These are phyloP conservation scores for Chloroceryle inda DNA, from an alignment of 2,797 vertebrate species.

Conservation along the genomic window DNA sequence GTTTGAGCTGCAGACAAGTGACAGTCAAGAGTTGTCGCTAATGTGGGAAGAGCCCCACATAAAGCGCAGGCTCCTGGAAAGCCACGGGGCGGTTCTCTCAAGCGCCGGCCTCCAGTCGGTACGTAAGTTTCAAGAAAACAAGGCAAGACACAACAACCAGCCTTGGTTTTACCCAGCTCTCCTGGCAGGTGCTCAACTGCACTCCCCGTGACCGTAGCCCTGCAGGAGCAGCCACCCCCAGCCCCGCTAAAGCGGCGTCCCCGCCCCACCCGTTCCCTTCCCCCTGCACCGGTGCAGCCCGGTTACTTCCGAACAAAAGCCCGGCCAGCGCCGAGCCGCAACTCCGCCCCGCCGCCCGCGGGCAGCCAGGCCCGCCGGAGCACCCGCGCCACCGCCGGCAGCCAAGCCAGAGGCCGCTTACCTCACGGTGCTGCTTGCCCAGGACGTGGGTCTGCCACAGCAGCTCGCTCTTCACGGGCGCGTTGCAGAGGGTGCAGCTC, in stretches of 20 bases:
- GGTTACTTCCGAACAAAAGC: not conserved
- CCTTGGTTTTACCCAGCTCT: fast-evolving
- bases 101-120: fast-evolving
- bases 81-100: fast-evolving
- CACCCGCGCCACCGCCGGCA: no score
- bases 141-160: fast-evolving
- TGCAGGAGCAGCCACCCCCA: no score
- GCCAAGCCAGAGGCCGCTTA: not conserved
- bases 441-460: conserved; percentile 94
- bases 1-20: not conserved
- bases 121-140: fast-evolving
- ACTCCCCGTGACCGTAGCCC: not conserved
- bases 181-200: fast-evolving
- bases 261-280: no score
- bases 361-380: not conserved
- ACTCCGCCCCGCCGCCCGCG: not conserved
- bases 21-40: not conserved
- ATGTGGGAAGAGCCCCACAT: not conserved
- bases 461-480: conserved; percentile 89
- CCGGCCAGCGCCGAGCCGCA: no score
- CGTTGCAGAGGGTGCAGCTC: conserved; percentile 88
- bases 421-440: conserved; percentile 92
- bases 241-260: no score
- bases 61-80: fast-evolving
- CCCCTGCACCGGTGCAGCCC: no score